A percentile compares a stretch with the other conserved stretches of the same genome.
These are phyloP conservation scores for Onychomys torridus DNA, from an alignment of 2,797 vertebrate species.

Conservation along the genomic window DNA sequence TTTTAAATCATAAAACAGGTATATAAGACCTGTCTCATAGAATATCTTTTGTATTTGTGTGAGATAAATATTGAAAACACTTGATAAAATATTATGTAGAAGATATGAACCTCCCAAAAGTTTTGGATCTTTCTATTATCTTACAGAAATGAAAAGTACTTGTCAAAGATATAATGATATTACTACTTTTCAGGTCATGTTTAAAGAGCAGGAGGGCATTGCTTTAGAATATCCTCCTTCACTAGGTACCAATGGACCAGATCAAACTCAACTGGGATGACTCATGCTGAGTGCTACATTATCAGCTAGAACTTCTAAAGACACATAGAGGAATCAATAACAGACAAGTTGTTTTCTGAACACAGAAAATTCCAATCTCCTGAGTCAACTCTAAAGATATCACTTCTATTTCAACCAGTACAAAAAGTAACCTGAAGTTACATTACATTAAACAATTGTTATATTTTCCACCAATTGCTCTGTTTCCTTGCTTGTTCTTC, in stretches of 20 bases:
- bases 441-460: too few species aligned
- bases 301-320: neutral
- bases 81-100: neutral
- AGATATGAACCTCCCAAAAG: too few species aligned
- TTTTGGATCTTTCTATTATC: neutral
- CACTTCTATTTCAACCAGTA: neutral
- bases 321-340: neutral
- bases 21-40: neutral
- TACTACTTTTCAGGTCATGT: neutral
- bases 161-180: neutral
- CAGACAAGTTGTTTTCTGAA: neutral
- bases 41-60: neutral
- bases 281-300: neutral
- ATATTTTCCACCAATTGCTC: neutral
- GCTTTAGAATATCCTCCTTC: neutral
- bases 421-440: neutral
- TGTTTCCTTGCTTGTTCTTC: neutral
- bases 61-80: neutral
- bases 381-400: neutral
- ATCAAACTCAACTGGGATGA: neutral
- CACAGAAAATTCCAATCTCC: neutral
- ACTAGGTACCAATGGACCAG: neutral
- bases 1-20: conserved; percentile 21
- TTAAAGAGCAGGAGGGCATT: neutral
- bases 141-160: neutral